These are phyloP conservation scores for Siderastrea siderea DNA, from an alignment of 92 coral and sea anemone genomes.

Conservation along the genomic window DNA sequence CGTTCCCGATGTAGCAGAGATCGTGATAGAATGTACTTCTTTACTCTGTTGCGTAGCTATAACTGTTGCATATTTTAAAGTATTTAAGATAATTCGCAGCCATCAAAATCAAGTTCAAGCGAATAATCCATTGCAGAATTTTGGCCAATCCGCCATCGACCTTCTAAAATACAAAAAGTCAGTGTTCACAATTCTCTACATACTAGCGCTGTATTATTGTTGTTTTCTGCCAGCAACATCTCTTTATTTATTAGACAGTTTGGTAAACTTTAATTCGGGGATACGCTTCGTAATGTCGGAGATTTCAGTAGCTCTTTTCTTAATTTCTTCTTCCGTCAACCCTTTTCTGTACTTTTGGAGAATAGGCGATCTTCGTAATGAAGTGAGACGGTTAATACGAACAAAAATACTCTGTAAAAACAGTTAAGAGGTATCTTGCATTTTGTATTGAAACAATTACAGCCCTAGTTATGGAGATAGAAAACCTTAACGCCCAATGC, in stretches of 20 bases:
- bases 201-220: not conserved
- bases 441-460: no score
- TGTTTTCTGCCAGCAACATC: not conserved
- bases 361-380: constrained; percentile 6
- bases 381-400: not conserved
- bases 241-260: not conserved
- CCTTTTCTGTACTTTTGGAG: constrained; percentile 19
- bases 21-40: not conserved
- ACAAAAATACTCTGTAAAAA: not conserved
- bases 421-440: no score
- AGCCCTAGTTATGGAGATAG: no score
- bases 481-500: no score
- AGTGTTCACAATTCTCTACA: not conserved
- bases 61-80: not conserved
- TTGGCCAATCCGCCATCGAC: not conserved
- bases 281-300: not conserved
- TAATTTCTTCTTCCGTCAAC: not conserved
- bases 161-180: constrained; percentile 6
- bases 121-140: not conserved
- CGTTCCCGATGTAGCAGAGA: not conserved
- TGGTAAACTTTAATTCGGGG: not conserved
- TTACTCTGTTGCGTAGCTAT: not conserved
- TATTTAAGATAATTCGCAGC: not conserved
- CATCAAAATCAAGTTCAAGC: constrained; percentile 1
- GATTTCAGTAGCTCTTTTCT: not conserved